Evolutionary conservation across 1,140 invertebrate species (phyloP).

Genomic region (Calosoma granatense): DNA sequence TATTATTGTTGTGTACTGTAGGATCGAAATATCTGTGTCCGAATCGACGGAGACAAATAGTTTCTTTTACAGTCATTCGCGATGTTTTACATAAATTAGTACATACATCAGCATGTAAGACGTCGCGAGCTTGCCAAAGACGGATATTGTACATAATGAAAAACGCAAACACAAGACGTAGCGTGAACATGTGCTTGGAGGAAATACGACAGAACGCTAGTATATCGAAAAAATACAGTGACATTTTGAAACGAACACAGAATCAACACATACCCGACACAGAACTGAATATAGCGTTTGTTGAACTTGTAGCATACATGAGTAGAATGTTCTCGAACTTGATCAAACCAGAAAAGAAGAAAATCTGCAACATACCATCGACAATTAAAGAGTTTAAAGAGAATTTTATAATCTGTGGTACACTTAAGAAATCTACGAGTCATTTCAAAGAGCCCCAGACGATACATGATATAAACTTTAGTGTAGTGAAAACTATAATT

Average conservation of each 20-base stretch:
- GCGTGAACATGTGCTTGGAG: constrained; percentile 36
- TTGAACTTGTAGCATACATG: constrained; percentile 1
- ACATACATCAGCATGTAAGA: constrained; percentile 51
- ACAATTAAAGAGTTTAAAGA: background rate
- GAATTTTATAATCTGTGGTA: constrained; percentile 17
- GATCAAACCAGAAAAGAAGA: constrained; percentile 15
- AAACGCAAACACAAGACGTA: constrained; percentile 43
- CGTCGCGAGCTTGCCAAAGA: constrained; percentile 55
- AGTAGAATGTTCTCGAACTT: constrained; percentile 17
- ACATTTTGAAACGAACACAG: constrained; percentile 14
- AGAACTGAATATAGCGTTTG: constrained; percentile 2
- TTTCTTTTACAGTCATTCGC: constrained; percentile 41
- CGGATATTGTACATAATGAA: constrained; percentile 53
- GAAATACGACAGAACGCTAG: constrained; percentile 25
- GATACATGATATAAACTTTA: constrained; percentile 38
- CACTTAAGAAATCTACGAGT: constrained; percentile 25
- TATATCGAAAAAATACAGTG: constrained; percentile 15
- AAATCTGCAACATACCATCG: constrained; percentile 17
- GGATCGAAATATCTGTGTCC: constrained; percentile 52
- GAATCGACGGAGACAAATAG: constrained; percentile 37
- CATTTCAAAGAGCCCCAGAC: constrained; percentile 33
- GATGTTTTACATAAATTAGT: constrained; percentile 50
- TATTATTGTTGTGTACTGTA: constrained; percentile 57
- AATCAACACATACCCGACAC: background rate
- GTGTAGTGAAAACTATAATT: constrained; percentile 41